A percentile compares a stretch with the other conserved stretches of the same genome.
These are phyloP conservation scores for Aegithalos caudatus DNA, from an alignment of 2,113 vertebrate genomes.

Conservation along the genomic window DNA sequence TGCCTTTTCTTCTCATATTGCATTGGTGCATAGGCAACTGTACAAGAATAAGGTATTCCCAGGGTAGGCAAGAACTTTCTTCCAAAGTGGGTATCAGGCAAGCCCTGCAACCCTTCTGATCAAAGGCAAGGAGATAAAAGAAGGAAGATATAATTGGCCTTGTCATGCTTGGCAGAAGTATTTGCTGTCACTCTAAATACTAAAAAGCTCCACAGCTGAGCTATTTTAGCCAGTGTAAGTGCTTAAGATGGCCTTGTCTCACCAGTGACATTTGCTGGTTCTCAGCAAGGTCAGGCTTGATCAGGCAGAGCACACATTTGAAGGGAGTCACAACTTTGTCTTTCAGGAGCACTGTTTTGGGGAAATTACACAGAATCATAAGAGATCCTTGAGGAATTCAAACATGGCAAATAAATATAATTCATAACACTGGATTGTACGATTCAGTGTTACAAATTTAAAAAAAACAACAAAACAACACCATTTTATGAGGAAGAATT, in stretches of 20 bases:
- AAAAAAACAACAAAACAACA: neutral
- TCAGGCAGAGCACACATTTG: neutral
- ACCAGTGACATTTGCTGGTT: neutral
- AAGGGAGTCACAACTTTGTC: constrained; percentile 12
- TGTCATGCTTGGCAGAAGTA: neutral
- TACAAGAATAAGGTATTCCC: neutral
- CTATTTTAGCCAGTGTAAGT: neutral
- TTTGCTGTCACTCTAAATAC: neutral
- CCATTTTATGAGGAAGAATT: neutral
- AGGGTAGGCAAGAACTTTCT: neutral
- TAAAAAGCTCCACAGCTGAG: neutral
- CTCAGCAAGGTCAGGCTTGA: neutral
- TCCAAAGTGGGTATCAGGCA: neutral
- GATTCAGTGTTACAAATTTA: neutral
- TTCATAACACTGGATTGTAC: neutral
- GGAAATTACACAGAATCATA: constrained; percentile 40
- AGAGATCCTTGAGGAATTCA: constrained; percentile 44
- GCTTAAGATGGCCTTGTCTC: neutral
- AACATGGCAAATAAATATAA: constrained; percentile 20
- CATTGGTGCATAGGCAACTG: neutral
- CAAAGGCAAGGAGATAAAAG: neutral
- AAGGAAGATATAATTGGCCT: neutral
- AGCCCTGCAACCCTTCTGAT: neutral
- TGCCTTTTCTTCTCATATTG: neutral
- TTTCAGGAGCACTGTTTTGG: constrained; percentile 40